Evolutionary conservation across 2,888 invertebrate species (phyloP).

Genomic region (Gnatocerus cornutus): DNA sequence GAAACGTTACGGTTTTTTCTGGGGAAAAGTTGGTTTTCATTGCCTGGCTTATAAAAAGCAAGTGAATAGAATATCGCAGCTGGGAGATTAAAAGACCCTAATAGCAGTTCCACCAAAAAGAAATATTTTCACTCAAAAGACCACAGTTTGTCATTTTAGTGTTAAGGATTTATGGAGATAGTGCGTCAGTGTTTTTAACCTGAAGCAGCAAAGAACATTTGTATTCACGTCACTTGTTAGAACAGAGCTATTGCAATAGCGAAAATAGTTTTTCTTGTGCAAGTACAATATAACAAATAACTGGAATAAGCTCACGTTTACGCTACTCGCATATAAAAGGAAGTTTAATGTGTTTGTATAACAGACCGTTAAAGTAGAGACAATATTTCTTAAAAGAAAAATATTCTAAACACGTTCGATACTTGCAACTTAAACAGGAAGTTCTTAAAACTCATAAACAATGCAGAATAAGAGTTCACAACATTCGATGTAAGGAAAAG

Average conservation of each 20-base stretch:
- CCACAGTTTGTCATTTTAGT: too few species aligned
- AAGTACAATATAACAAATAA: background rate
- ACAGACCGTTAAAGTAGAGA: background rate
- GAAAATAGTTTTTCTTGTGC: background rate
- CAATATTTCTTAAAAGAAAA: background rate
- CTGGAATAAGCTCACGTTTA: background rate
- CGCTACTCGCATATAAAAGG: background rate
- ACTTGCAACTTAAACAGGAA: background rate
- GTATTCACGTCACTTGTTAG: background rate
- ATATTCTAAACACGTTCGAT: constrained; percentile 2
- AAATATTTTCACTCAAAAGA: too few species aligned
- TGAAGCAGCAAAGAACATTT: background rate
- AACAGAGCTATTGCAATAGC: background rate
- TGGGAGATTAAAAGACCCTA: too few species aligned
- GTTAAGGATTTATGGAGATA: too few species aligned
- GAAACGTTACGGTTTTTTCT: too few species aligned
- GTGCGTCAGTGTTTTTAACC: too few species aligned
- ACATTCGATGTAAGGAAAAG: background rate
- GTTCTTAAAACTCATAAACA: background rate
- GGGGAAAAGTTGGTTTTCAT: too few species aligned
- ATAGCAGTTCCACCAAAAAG: too few species aligned
- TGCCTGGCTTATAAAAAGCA: too few species aligned
- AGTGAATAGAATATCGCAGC: too few species aligned
- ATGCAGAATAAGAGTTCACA: background rate
- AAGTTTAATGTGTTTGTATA: background rate